Base-by-base conservation (phyloP, 2,797 vertebrate genomes). In the Tarsius wallacei region DNA sequence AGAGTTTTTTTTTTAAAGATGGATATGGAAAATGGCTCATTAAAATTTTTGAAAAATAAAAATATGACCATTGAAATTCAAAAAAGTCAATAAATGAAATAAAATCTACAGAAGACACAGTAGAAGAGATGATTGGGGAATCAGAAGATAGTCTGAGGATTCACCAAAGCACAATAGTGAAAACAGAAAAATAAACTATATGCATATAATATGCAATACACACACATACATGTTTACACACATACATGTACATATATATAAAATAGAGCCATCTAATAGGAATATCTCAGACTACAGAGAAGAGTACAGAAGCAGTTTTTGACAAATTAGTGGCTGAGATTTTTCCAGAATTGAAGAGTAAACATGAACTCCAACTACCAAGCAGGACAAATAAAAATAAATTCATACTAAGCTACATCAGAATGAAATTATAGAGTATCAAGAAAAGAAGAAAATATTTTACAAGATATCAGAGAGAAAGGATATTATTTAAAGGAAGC, bases 351-450 rank as follows among this genome's bases (percentile, higher is more conserved):
- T 26, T 64, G 2, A 90, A 86, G n/a, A 49, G 19, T 57, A 73
- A 77, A 76, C 14, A 61, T 59, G 13, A 14, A 53, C 21, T 61
- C 53, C 42, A 83, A 36, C 22, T 71, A 47, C 14, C 83, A 49
- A 76, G 10, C 31, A 73, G 68, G 28, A 57, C 71, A 89, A 74
- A 84, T 36, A 80, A 93, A 85, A 90, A 89, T 80, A 49, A 93
- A 71, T 61, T 16, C 7, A 66, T 21, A 36, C 21, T 85, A 64
- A 64, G 21, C 31, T 51, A 80, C 14, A 31, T 47, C 16, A 57
- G 19, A 73, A 10, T 80, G 51, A 13, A 61, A 90, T 85, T 78
- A 57, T 22, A 71, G 13, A 63, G 63, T 42, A 36, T 59, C 7
- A 63, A 61, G 7, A 8, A 55, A 47, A 63, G n/a, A 78, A 53